phyloP scores from a whole-genome alignment of 2,797 vertebrate species.

The Phylloscopus collybita region DNA sequence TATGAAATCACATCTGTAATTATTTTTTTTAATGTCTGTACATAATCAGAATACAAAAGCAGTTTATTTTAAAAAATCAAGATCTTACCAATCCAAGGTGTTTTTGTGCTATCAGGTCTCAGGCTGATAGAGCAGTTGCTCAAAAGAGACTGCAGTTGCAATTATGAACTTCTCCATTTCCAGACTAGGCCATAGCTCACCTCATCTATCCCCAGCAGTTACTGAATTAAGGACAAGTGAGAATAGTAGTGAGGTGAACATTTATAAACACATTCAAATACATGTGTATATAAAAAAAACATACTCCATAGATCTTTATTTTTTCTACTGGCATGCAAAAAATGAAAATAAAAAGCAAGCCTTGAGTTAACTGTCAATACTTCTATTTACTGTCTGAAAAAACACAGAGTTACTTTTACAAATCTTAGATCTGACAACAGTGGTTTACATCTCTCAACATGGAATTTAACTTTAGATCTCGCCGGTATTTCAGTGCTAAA shows the following conservation, averaged over 20 bases:
- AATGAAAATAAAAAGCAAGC: neutral
- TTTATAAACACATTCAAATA: neutral
- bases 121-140: neutral
- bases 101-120: neutral
- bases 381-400: neutral
- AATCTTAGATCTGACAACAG: neutral
- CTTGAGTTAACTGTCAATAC: neutral
- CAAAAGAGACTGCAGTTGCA: neutral
- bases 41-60: neutral
- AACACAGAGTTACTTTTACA: neutral
- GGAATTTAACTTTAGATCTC: neutral
- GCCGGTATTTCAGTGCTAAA: neutral
- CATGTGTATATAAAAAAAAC: neutral
- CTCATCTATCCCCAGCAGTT: neutral
- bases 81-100: neutral
- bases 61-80: neutral
- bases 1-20: neutral
- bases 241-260: neutral
- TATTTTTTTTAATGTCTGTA: neutral
- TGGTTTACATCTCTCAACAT: neutral
- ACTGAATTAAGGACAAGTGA: neutral
- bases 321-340: neutral
- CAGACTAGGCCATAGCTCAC: neutral
- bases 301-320: neutral
- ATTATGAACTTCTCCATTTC: neutral